Evolutionary conservation across 1,140 invertebrate genomes (phyloP).

Genomic region (Cephus cinctus): DNA sequence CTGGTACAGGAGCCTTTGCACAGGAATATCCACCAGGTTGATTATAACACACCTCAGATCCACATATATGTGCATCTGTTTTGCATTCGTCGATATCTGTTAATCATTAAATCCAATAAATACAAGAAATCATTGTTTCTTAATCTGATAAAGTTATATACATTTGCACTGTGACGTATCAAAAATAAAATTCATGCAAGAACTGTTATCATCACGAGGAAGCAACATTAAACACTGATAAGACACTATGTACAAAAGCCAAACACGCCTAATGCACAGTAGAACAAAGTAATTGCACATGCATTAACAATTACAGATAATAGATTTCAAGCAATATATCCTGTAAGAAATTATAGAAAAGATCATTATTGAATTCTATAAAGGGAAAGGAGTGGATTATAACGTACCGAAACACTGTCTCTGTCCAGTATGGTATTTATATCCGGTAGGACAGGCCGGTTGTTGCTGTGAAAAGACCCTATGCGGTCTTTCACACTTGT

Average conservation of each 20-base stretch:
- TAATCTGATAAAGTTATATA: no score
- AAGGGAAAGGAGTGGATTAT: not conserved
- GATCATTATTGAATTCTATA: not conserved
- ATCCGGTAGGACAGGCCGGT: slow-evolving; percentile 76
- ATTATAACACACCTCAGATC: slow-evolving; percentile 58
- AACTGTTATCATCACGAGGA: no score
- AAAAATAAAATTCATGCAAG: no score
- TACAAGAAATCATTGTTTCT: no score
- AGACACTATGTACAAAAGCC: no score
- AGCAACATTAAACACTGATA: no score
- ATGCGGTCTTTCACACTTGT: slow-evolving; percentile 54
- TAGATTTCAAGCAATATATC: no score
- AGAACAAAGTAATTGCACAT: no score
- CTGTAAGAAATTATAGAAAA: slow-evolving; percentile 32
- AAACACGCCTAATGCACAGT: no score
- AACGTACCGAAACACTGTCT: slow-evolving; percentile 70
- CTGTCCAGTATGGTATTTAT: slow-evolving; percentile 66
- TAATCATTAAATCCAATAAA: slow-evolving; percentile 28
- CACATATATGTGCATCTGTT: slow-evolving; percentile 38
- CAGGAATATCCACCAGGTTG: slow-evolving; percentile 61
- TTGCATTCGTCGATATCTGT: slow-evolving; percentile 62
- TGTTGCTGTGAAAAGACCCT: slow-evolving; percentile 45
- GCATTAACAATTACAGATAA: no score
- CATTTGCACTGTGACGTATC: no score
- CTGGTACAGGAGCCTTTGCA: slow-evolving; percentile 47